Evolutionary conservation across 2,113 vertebrate species (phyloP).

Genomic region (Parotia lawesii): DNA sequence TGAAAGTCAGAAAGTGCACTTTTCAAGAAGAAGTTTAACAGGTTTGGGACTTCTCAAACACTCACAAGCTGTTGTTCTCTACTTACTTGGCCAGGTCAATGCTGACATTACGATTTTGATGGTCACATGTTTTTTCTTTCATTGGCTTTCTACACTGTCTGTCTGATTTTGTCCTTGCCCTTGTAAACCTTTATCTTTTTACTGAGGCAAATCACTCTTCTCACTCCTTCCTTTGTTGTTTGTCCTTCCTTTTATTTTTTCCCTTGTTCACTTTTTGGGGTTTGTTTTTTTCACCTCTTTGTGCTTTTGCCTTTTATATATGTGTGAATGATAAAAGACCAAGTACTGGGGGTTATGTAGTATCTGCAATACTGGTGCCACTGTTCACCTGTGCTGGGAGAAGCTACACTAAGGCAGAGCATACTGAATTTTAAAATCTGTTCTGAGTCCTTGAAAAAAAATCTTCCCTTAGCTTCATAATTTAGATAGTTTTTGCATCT

Average conservation of each 20-base stretch:
- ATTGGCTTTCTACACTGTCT: constrained; percentile 20
- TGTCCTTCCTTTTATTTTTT: background rate
- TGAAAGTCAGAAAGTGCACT: constrained; percentile 75
- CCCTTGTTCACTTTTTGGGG: no score
- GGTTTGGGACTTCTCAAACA: constrained; percentile 53
- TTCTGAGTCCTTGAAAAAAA: background rate
- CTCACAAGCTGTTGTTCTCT: background rate
- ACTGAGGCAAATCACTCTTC: background rate
- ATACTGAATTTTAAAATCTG: background rate
- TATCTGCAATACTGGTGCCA: background rate
- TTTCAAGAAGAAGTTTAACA: constrained; percentile 73
- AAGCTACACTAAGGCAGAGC: background rate
- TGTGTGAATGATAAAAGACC: background rate
- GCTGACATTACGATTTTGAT: constrained; percentile 37
- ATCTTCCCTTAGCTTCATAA: constrained; percentile 10
- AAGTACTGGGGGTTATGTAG: background rate
- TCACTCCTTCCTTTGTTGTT: background rate
- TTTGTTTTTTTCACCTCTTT: accelerated
- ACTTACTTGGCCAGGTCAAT: constrained; percentile 4
- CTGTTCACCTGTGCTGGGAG: background rate
- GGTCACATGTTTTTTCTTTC: constrained; percentile 20
- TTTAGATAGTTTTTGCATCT: constrained; percentile 12
- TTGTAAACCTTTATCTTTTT: constrained; percentile 26
- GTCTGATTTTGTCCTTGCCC: constrained; percentile 35
- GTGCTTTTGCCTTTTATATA: background rate